Conservation (phyloP, 2,797 vertebrate species). For the Adrianichthys oophorus region DNA sequence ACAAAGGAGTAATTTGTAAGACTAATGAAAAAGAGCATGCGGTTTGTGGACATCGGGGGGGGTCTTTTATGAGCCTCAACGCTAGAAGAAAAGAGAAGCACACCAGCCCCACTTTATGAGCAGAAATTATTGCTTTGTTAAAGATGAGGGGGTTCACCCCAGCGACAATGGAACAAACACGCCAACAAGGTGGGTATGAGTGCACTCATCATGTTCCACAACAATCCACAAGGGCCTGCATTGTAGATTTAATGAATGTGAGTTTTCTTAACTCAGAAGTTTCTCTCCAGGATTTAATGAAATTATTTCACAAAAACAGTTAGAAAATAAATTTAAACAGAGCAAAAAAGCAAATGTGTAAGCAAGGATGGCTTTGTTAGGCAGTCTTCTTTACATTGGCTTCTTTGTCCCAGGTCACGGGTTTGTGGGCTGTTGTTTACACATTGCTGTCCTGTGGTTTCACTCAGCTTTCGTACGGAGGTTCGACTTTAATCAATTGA, state of each 20-base stretch:
- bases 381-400: too few species aligned
- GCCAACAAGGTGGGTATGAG: slow-evolving; percentile 63
- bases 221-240: slow-evolving; percentile 51
- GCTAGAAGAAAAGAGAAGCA: slow-evolving; percentile 63
- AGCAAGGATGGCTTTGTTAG: too few species aligned
- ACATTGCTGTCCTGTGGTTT: too few species aligned
- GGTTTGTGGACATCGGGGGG: slow-evolving; percentile 80
- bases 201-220: slow-evolving; percentile 45
- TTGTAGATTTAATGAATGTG: slow-evolving; percentile 1
- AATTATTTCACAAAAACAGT: too few species aligned
- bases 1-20: slow-evolving; percentile 83
- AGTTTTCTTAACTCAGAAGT: too few species aligned
- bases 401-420: too few species aligned
- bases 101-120: slow-evolving; percentile 64
- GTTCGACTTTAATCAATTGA: too few species aligned
- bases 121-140: slow-evolving; percentile 78
- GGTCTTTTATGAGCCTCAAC: slow-evolving; percentile 72
- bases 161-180: slow-evolving; percentile 73
- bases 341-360: too few species aligned
- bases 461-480: too few species aligned
- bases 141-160: slow-evolving; percentile 59
- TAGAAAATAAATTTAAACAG: too few species aligned
- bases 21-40: slow-evolving; percentile 83
- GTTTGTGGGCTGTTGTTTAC: too few species aligned
- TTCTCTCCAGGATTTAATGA: too few species aligned